These are phyloP conservation scores for Diloba caeruleocephala DNA, from an alignment of 2,888 invertebrate genomes.

Conservation along the genomic window DNA sequence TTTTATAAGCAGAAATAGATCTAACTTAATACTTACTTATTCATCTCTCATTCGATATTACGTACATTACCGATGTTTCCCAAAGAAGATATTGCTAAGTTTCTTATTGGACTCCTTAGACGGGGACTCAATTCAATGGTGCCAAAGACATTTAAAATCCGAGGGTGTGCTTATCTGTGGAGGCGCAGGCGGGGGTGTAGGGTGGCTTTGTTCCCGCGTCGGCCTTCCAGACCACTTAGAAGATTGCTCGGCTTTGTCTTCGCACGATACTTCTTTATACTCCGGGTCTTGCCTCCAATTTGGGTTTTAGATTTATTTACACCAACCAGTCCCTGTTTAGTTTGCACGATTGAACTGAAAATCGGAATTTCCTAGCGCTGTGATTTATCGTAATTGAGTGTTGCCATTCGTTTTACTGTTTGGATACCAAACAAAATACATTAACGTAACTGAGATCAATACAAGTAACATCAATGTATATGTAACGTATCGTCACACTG, in stretches of 20 bases:
- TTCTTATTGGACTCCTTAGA: constrained; percentile 68
- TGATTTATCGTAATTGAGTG: constrained; percentile 45
- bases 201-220: constrained; percentile 74
- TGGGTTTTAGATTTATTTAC: constrained; percentile 71
- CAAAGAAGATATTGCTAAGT: constrained; percentile 68
- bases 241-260: constrained; percentile 85
- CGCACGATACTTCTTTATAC: constrained; percentile 77
- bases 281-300: constrained; percentile 71
- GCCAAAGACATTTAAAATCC: constrained; percentile 77
- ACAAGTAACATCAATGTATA: neutral
- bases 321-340: constrained; percentile 56
- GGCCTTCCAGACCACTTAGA: constrained; percentile 84
- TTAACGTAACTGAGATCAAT: neutral
- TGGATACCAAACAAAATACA: constrained; percentile 15
- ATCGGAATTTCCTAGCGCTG: constrained; percentile 36
- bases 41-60: constrained; percentile 69
- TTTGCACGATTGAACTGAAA: constrained; percentile 54
- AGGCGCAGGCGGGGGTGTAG: constrained; percentile 57
- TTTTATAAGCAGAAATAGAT: constrained; percentile 52
- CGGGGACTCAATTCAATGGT: constrained; percentile 68
- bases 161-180: constrained; percentile 78
- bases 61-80: constrained; percentile 68
- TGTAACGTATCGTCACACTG: constrained; percentile 2
- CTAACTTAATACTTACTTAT: constrained; percentile 60
- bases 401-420: constrained; percentile 25